A percentile compares a stretch with the other conserved stretches of the same genome.
phyloP scores from a whole-genome alignment of 2,888 invertebrate species.

The Tipula vernalis region DNA sequence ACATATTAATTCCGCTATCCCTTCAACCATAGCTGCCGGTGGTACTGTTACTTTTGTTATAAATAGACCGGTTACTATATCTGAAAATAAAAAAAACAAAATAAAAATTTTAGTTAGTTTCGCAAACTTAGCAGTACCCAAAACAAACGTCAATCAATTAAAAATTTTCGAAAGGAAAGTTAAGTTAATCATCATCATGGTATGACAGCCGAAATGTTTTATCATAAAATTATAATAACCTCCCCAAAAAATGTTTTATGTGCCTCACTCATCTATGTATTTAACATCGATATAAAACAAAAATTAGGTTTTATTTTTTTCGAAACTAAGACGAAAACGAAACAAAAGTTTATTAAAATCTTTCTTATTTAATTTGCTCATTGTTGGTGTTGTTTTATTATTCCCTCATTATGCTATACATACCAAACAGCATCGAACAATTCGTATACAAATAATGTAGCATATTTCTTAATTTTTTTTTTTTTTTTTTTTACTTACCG shows the following conservation, averaged over 20 bases:
- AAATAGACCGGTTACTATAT: conserved; percentile 32
- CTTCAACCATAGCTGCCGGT: conserved; percentile 45
- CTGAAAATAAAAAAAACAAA: conserved; percentile 20
- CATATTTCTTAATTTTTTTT: neutral
- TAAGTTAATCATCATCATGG: neutral
- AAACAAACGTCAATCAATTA: neutral
- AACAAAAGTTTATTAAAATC: neutral
- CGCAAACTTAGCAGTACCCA: neutral
- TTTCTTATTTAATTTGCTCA: neutral
- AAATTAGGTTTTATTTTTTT: neutral
- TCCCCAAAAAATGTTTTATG: neutral
- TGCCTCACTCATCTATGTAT: neutral
- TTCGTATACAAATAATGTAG: neutral
- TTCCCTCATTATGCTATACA: neutral
- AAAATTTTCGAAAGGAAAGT: neutral
- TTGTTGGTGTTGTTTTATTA: neutral
- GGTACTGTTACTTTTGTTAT: conserved; percentile 48
- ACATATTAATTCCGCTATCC: conserved; percentile 45
- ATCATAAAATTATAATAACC: neutral
- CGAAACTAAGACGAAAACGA: neutral
- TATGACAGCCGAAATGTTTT: neutral
- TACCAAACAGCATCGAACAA: neutral
- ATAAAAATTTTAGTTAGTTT: conserved; percentile 4
- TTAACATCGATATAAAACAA: neutral
- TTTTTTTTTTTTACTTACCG: neutral